Evolutionary conservation across 2,113 vertebrate species (phyloP).

Genomic region (Chloropsis hardwickii): DNA sequence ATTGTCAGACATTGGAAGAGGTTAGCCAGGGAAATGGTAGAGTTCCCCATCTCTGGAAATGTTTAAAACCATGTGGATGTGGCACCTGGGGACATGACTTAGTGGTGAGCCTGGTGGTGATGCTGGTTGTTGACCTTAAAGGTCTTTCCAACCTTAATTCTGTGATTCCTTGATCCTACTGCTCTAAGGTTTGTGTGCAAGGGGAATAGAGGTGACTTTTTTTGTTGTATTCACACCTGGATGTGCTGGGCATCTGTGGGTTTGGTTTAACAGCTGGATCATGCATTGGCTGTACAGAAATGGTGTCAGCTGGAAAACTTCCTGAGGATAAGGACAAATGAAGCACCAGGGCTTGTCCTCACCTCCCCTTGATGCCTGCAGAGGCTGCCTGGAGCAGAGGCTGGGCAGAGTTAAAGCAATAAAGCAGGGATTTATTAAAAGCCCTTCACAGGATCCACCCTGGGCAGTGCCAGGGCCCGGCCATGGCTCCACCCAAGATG

Average conservation of each 20-base stretch:
- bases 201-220: not conserved
- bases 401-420: not conserved
- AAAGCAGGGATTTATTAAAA: not conserved
- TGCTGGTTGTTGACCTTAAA: not conserved
- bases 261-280: not conserved
- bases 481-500: not conserved
- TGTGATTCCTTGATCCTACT: not conserved
- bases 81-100: fast-evolving
- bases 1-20: not conserved
- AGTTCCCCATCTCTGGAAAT: not conserved
- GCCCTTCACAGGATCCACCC: not conserved
- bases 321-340: not conserved
- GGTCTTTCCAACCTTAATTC: not conserved
- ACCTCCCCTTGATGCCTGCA: not conserved
- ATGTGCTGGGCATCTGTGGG: not conserved
- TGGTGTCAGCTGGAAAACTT: not conserved
- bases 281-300: not conserved
- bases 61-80: not conserved
- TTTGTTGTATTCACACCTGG: not conserved
- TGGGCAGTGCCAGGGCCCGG: not conserved
- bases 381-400: not conserved
- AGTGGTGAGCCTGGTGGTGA: not conserved
- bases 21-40: not conserved
- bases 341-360: not conserved
- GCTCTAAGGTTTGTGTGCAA: not conserved